These are phyloP conservation scores for Pomacea maculata DNA, from an alignment of 1,140 invertebrate species.

Conservation along the genomic window DNA sequence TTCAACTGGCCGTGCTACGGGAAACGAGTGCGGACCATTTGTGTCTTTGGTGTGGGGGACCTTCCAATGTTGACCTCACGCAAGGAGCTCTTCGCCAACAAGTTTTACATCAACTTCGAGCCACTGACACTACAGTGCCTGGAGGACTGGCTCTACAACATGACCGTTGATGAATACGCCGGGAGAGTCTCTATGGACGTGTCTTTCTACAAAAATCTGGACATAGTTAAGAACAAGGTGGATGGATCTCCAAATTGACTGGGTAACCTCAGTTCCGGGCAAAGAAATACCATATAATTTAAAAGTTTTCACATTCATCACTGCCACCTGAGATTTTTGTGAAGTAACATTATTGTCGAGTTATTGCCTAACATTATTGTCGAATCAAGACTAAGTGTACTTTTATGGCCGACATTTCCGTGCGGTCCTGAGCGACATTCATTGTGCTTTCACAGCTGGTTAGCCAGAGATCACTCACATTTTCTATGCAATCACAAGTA, in stretches of 20 bases:
- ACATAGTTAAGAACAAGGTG: conserved; percentile 26
- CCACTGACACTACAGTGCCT: conserved; percentile 54
- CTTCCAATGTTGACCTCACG: conserved; percentile 36
- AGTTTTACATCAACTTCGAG: conserved; percentile 54
- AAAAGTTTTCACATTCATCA: no score
- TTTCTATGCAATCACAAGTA: no score
- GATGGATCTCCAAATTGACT: neutral
- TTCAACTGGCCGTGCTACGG: conserved; percentile 47
- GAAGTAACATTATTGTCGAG: no score
- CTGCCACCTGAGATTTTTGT: no score
- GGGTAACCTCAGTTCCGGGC: no score
- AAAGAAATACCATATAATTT: no score
- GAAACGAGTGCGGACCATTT: conserved; percentile 45
- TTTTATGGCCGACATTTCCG: no score
- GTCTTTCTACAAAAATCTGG: conserved; percentile 26
- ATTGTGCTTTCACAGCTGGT: no score
- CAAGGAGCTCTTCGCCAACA: conserved; percentile 57
- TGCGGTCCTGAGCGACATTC: no score
- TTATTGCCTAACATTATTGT: no score
- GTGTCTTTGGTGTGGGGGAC: conserved; percentile 55
- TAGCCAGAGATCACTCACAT: no score
- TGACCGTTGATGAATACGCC: conserved; percentile 29
- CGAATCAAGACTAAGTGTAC: no score
- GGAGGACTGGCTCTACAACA: conserved; percentile 55
- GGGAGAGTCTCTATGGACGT: conserved; percentile 9